Evolutionary conservation across 2,113 vertebrate genomes (phyloP).

Genomic region (Phasianus colchicus): DNA sequence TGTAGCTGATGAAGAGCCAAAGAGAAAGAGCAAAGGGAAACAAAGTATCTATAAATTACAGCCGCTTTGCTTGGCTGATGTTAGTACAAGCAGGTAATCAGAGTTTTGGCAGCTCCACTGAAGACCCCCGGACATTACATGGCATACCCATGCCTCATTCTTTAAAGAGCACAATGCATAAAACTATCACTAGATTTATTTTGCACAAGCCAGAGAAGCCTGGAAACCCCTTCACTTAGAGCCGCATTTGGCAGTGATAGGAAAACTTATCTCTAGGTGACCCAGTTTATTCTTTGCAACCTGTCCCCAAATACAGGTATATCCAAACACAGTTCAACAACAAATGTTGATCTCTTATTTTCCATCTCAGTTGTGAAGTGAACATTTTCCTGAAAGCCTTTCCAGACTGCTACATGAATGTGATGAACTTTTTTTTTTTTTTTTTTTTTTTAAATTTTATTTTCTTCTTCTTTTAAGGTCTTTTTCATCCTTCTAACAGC

Average conservation of each 20-base stretch:
- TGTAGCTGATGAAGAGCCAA: neutral
- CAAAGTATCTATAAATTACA: neutral
- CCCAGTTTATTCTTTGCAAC: neutral
- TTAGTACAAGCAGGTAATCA: neutral
- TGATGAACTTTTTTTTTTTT: neutral
- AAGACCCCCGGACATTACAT: neutral
- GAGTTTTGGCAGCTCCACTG: neutral
- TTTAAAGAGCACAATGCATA: neutral
- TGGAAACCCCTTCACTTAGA: neutral
- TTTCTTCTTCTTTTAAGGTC: neutral
- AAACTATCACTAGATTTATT: neutral
- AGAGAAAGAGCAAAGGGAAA: neutral
- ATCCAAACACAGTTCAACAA: neutral
- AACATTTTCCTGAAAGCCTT: neutral
- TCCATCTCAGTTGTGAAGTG: neutral
- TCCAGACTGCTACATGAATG: rapidly evolving
- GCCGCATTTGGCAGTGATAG: neutral
- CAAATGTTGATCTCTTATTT: neutral
- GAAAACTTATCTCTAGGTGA: neutral
- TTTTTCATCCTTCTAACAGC: neutral
- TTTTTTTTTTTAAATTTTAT: neutral
- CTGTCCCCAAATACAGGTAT: neutral
- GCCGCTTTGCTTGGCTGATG: neutral
- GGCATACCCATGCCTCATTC: neutral
- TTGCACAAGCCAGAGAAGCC: neutral